Conservation (phyloP, 2,113 vertebrate species). For the Oncorhynchus masou region DNA sequence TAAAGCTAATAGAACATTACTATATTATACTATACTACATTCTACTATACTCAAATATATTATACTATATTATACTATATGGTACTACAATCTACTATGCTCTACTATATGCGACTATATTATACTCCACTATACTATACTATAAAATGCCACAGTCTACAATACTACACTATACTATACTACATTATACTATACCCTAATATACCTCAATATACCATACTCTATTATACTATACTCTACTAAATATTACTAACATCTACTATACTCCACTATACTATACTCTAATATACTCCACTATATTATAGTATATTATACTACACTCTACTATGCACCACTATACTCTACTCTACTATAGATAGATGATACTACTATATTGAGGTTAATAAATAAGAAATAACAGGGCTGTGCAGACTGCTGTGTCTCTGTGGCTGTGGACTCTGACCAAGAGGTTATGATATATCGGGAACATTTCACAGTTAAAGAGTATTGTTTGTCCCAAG, state of each 20-base stretch:
- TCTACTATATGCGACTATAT: background rate
- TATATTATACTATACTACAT: no score
- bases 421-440: background rate
- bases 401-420: no score
- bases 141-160: no score
- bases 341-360: background rate
- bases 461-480: background rate
- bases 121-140: background rate
- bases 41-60: background rate
- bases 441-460: background rate
- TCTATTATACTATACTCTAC: background rate
- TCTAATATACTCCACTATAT: rapidly evolving
- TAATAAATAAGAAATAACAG: no score
- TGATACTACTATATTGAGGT: background rate
- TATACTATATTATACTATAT: no score
- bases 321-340: background rate
- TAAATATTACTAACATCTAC: background rate
- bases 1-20: constrained; percentile 70
- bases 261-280: background rate
- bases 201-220: no score
- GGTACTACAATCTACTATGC: background rate
- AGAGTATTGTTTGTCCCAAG: background rate
- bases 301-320: background rate
- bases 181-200: background rate
- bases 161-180: background rate